Evolutionary conservation across 1,140 invertebrate species (phyloP).

Genomic region (Megathymus violae): DNA sequence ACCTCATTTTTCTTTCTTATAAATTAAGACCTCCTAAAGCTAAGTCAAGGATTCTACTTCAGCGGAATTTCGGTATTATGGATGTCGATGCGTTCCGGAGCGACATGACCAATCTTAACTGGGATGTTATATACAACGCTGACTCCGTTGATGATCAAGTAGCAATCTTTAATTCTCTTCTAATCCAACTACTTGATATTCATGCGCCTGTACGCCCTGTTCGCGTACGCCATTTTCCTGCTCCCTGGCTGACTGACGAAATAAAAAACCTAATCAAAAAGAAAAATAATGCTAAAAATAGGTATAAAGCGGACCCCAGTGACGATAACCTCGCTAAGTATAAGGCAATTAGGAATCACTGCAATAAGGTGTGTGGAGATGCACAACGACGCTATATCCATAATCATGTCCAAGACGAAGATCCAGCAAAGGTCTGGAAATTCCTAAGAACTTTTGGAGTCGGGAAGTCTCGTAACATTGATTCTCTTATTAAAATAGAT

Average conservation of each 20-base stretch:
- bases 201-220: constrained; percentile 13
- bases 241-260: neutral
- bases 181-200: no score
- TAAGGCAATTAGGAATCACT: constrained; percentile 3
- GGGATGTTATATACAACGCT: neutral
- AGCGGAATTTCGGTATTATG: constrained; percentile 20
- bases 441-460: constrained; percentile 4
- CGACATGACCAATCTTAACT: constrained; percentile 13
- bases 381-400: no score
- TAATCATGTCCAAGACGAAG: neutral
- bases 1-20: neutral
- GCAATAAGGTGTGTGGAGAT: constrained; percentile 22
- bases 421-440: constrained; percentile 5
- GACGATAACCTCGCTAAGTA: neutral
- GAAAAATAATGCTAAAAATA: neutral
- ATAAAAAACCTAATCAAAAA: neutral
- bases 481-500: neutral
- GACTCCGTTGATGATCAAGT: no score
- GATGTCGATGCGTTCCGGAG: constrained; percentile 1
- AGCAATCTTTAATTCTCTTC: no score
- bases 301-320: neutral
- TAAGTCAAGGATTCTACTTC: no score
- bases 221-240: neutral
- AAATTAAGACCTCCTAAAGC: constrained; percentile 2
- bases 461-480: neutral